Conservation (phyloP, 2,797 vertebrate genomes). For the Paratrypauchen microcephalus region DNA sequence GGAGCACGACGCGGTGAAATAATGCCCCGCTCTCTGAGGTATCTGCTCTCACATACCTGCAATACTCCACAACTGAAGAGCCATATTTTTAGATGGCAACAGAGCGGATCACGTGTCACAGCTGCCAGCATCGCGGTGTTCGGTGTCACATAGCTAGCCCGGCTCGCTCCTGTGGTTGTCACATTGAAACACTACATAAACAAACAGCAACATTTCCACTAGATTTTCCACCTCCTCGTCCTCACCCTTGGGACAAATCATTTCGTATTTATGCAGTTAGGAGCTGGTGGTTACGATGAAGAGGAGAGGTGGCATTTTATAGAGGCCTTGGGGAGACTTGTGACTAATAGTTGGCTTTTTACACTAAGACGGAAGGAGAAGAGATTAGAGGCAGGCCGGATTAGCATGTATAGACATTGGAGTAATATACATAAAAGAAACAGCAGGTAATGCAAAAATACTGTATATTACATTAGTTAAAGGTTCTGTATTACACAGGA, state of each 20-base stretch:
- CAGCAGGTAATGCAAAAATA: slow-evolving; percentile 28
- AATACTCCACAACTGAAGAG: slow-evolving; percentile 62
- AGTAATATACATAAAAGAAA: slow-evolving; percentile 53
- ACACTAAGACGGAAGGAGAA: slow-evolving; percentile 39
- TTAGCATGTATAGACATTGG: slow-evolving; percentile 47
- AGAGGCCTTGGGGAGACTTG: slow-evolving; percentile 60
- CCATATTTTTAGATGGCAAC: slow-evolving; percentile 77
- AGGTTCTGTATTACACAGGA: too few species aligned
- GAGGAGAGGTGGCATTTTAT: slow-evolving; percentile 44
- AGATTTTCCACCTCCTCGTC: slow-evolving; percentile 26
- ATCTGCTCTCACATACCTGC: slow-evolving; percentile 75
- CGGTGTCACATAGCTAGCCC: slow-evolving; percentile 62
- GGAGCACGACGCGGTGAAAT: slow-evolving; percentile 47
- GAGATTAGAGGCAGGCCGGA: slow-evolving; percentile 63
- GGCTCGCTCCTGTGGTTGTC: slow-evolving; percentile 62
- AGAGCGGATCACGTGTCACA: slow-evolving; percentile 69
- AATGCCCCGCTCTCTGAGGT: slow-evolving; percentile 53
- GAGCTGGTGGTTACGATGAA: slow-evolving; percentile 39
- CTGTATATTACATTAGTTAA: not conserved
- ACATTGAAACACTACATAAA: slow-evolving; percentile 74
- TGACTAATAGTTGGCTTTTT: slow-evolving; percentile 62
- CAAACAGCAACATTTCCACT: slow-evolving; percentile 64
- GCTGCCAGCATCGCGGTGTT: slow-evolving; percentile 74
- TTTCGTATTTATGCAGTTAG: slow-evolving; percentile 58
- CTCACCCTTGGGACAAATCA: slow-evolving; percentile 62